Percentiles rank a stretch among this genome's conserved stretches.
Conservation (phyloP, 1,140 invertebrate genomes). For the Hylyphantes graminicola region DNA sequence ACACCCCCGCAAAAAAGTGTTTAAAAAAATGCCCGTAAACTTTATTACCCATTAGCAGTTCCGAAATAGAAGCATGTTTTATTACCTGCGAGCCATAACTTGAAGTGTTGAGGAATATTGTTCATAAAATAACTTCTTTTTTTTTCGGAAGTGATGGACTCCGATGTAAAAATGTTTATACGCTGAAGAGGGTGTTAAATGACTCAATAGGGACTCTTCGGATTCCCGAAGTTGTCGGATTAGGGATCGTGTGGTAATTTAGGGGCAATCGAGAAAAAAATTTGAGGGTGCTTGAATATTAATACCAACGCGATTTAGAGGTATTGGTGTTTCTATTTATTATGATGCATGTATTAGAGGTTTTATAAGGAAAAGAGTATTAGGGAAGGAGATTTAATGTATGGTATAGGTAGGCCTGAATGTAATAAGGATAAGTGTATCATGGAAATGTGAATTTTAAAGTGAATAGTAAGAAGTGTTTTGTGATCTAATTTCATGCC, state of each 20-base stretch:
- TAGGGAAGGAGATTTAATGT: too few species aligned
- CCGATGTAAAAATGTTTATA: background rate
- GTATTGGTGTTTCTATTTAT: too few species aligned
- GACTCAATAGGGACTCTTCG: background rate
- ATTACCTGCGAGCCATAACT: slow-evolving; percentile 31
- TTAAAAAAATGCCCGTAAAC: slow-evolving; percentile 31
- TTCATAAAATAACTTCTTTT: slow-evolving; percentile 50
- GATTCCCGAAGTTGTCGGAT: too few species aligned
- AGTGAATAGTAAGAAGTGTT: too few species aligned
- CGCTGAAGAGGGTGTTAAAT: background rate
- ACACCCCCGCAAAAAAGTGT: slow-evolving; percentile 8
- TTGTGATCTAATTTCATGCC: too few species aligned
- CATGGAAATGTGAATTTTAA: too few species aligned
- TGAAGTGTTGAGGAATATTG: slow-evolving; percentile 16
- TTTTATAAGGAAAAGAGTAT: too few species aligned
- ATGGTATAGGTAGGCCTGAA: too few species aligned
- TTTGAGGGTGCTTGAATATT: background rate
- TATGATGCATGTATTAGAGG: too few species aligned
- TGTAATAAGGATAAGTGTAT: too few species aligned
- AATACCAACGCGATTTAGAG: background rate
- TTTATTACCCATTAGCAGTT: slow-evolving; percentile 45
- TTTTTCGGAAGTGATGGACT: slow-evolving; percentile 17
- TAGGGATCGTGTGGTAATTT: background rate
- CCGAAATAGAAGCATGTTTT: slow-evolving; percentile 32
- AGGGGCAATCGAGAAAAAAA: background rate